A percentile compares a stretch with the other conserved stretches of the same genome.
These are phyloP conservation scores for Hemiscyllium ocellatum DNA, from an alignment of 2,113 vertebrate species.

Conservation along the genomic window DNA sequence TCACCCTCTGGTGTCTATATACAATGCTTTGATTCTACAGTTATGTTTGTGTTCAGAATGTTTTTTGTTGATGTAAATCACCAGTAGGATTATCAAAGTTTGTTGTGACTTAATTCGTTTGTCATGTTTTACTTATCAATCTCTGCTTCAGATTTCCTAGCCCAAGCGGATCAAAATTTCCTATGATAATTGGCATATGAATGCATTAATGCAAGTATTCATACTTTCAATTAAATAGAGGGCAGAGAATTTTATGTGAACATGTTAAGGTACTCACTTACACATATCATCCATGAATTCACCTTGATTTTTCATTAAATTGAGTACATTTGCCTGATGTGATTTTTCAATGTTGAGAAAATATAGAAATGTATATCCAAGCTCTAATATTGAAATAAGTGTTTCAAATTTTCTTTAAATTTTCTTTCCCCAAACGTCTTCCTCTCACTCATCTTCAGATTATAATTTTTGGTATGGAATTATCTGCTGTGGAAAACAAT, in stretches of 20 bases:
- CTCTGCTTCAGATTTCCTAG: background rate
- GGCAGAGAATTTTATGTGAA: background rate
- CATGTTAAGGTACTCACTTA: background rate
- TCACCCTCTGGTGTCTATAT: background rate
- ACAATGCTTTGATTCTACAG: background rate
- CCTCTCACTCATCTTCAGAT: background rate
- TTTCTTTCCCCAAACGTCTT: background rate
- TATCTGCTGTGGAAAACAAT: background rate
- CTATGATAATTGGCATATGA: background rate
- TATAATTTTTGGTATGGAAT: background rate
- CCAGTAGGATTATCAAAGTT: background rate
- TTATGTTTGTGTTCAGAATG: background rate
- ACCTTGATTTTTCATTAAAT: background rate
- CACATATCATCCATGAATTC: background rate
- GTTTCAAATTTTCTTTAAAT: background rate
- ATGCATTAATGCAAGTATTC: background rate
- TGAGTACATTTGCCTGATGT: background rate
- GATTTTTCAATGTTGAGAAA: background rate
- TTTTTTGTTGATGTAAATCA: background rate
- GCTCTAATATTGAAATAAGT: background rate
- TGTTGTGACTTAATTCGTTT: background rate
- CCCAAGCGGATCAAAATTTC: background rate
- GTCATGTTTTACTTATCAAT: conserved; percentile 10
- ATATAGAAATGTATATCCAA: background rate
- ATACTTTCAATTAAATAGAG: background rate